Conservation (phyloP, 2,113 vertebrate species). For the Gopherus evgoodei region DNA sequence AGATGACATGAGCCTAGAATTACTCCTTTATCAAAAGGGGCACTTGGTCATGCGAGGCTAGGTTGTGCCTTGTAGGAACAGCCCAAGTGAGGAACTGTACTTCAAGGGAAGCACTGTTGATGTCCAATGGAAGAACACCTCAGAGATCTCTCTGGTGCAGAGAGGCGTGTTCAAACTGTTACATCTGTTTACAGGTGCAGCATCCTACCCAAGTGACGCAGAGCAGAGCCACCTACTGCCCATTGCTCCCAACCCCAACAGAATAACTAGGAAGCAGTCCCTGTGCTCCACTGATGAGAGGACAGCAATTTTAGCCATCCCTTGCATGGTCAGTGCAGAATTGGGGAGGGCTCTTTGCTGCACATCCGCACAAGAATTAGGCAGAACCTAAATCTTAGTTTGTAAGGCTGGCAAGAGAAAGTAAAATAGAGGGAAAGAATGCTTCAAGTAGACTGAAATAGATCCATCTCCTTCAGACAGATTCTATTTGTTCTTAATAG, state of each 20-base stretch:
- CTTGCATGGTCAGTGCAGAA: background rate
- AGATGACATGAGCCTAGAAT: background rate
- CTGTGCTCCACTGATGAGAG: background rate
- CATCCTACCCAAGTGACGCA: background rate
- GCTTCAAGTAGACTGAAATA: background rate
- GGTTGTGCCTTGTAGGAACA: background rate
- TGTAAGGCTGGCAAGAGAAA: background rate
- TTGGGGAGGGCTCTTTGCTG: background rate
- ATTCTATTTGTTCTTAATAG: background rate
- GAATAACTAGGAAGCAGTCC: background rate
- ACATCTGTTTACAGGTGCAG: background rate
- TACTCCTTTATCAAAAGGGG: slow-evolving; percentile 2
- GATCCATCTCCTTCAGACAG: background rate
- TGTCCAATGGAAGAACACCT: background rate
- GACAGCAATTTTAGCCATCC: background rate
- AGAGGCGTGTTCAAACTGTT: background rate
- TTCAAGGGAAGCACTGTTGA: background rate
- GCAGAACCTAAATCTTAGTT: background rate
- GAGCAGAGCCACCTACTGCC: background rate
- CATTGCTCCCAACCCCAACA: background rate
- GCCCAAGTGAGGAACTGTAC: background rate
- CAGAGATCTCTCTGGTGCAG: background rate
- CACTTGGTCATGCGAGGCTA: background rate
- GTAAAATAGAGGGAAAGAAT: background rate
- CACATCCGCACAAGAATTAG: background rate